These are phyloP conservation scores for Felis catus DNA, from an alignment of 2,113 vertebrate genomes.

Conservation along the genomic window DNA sequence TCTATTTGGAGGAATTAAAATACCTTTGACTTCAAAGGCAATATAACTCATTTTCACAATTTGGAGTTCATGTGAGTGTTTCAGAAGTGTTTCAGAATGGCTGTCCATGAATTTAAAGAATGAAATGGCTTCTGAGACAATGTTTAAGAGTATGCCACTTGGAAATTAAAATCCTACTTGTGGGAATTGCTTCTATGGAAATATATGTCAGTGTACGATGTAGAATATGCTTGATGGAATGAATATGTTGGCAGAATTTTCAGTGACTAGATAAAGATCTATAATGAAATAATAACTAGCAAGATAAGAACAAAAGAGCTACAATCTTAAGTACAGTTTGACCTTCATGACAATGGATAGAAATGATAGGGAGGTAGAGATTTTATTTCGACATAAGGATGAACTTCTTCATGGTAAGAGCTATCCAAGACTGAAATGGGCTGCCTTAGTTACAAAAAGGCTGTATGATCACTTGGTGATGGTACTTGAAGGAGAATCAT, in stretches of 20 bases:
- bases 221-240: background rate
- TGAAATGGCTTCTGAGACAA: background rate
- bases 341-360: background rate
- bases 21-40: constrained; percentile 38
- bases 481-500: background rate
- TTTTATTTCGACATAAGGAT: constrained; percentile 29
- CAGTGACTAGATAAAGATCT: constrained; percentile 13
- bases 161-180: constrained; percentile 46
- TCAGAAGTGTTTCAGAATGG: constrained; percentile 33
- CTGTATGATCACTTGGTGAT: background rate
- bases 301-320: constrained; percentile 39
- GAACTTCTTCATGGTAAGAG: background rate
- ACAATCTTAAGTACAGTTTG: background rate
- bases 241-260: constrained; percentile 39
- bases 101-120: constrained; percentile 15
- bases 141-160: constrained; percentile 13
- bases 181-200: constrained; percentile 29
- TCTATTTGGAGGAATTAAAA: constrained; percentile 56
- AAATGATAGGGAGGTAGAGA: background rate
- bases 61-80: background rate
- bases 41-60: constrained; percentile 53
- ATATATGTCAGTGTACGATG: background rate
- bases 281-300: constrained; percentile 51
- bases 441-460: background rate
- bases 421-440: background rate